phyloP scores from a whole-genome alignment of 2,888 invertebrate genomes.

The Epicampocera succincta region DNA sequence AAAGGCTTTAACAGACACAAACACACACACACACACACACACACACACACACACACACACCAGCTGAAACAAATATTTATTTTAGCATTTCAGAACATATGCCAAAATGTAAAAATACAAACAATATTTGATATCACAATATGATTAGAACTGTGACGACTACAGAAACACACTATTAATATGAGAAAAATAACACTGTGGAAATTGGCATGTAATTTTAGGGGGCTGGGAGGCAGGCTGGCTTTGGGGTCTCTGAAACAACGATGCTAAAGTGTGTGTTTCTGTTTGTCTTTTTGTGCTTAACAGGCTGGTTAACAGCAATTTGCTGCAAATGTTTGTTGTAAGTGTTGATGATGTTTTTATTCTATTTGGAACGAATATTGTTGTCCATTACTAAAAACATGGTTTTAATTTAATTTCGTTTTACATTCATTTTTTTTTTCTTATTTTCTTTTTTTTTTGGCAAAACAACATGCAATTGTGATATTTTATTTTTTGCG shows the following conservation, averaged over 20 bases:
- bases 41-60: neutral
- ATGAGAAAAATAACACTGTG: neutral
- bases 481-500: slow-evolving; percentile 9
- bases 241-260: neutral
- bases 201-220: neutral
- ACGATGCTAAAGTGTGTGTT: neutral
- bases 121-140: slow-evolving; percentile 17
- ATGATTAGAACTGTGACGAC: slow-evolving; percentile 35
- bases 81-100: neutral
- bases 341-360: slow-evolving; percentile 44
- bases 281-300: neutral
- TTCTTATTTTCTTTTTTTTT: slow-evolving; percentile 5
- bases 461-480: slow-evolving; percentile 43
- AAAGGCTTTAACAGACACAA: slow-evolving; percentile 15
- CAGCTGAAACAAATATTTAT: neutral
- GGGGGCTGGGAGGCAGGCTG: neutral
- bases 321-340: slow-evolving; percentile 23
- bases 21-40: neutral
- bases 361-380: slow-evolving; percentile 29
- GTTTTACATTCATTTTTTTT: slow-evolving; percentile 6
- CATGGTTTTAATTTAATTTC: slow-evolving; percentile 36
- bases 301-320: slow-evolving; percentile 36
- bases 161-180: slow-evolving; percentile 15
- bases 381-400: slow-evolving; percentile 23
- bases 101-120: slow-evolving; percentile 17